Evolutionary conservation across 2,113 vertebrate species (phyloP).

Genomic region (Embiotoca jacksoni): DNA sequence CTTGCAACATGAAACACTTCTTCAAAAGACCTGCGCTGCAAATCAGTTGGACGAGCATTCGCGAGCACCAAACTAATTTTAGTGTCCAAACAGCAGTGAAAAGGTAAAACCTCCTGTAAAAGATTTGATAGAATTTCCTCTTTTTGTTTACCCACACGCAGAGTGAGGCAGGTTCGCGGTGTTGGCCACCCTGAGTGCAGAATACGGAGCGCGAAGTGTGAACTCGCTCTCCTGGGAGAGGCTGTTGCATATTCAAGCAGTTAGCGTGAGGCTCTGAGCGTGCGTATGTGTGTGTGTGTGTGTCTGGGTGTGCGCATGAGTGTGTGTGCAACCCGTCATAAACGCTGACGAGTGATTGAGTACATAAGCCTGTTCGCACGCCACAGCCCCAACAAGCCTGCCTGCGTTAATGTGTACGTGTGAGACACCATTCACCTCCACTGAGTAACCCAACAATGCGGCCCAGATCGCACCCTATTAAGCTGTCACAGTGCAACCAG

Average conservation of each 20-base stretch:
- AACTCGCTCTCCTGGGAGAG: conserved; percentile 37
- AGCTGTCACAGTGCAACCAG: conserved; percentile 46
- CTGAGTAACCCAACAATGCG: conserved; percentile 60
- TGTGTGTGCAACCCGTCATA: conserved; percentile 52
- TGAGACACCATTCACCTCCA: conserved; percentile 51
- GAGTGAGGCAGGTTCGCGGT: conserved; percentile 30
- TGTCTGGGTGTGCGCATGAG: conserved; percentile 4
- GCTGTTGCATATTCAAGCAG: conserved; percentile 19
- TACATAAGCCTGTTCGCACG: conserved; percentile 63
- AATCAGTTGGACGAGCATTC: not conserved
- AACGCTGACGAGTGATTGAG: conserved; percentile 54
- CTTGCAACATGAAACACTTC: conserved; percentile 22
- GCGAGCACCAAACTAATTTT: conserved; percentile 35
- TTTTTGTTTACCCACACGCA: conserved; percentile 54
- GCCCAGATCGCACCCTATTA: conserved; percentile 61
- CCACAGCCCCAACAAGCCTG: conserved; percentile 53
- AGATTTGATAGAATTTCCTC: conserved; percentile 61
- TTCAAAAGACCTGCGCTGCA: conserved; percentile 8
- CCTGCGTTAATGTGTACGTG: conserved; percentile 17
- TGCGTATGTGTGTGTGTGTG: not conserved
- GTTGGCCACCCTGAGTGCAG: conserved; percentile 40
- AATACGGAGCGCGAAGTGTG: conserved; percentile 27
- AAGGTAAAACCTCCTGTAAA: conserved; percentile 9
- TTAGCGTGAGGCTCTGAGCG: conserved; percentile 16
- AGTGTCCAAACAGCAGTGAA: conserved; percentile 27